These are phyloP conservation scores for Anthophora plumipes DNA, from an alignment of 2,888 invertebrate species.

Conservation along the genomic window DNA sequence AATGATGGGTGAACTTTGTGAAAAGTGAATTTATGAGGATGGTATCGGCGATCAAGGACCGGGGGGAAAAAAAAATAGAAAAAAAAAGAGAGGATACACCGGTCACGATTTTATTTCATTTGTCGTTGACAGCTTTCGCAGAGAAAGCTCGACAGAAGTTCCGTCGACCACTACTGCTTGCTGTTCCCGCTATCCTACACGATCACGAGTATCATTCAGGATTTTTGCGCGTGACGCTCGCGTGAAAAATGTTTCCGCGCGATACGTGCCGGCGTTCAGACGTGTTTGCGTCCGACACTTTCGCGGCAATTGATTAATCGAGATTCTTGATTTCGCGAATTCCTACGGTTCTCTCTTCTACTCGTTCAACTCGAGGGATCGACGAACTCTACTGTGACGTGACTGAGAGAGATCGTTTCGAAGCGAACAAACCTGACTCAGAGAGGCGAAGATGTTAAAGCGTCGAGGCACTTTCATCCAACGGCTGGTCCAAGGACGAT, in stretches of 20 bases:
- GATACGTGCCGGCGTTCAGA: conserved; percentile 31
- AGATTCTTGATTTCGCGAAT: conserved; percentile 16
- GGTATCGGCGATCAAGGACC: conserved; percentile 2
- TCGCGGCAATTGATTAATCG: conserved; percentile 43
- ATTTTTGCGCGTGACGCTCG: conserved; percentile 46
- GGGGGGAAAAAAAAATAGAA: too few relatives aligned
- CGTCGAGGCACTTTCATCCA: conserved; percentile 41
- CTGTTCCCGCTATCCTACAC: conserved; percentile 36
- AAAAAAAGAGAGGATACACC: conserved; percentile 14
- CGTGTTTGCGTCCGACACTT: background rate
- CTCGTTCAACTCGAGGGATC: background rate
- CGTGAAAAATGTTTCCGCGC: conserved; percentile 40
- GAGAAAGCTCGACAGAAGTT: conserved; percentile 51
- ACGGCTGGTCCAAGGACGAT: conserved; percentile 53
- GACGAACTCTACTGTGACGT: background rate
- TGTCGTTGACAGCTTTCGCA: conserved; percentile 51
- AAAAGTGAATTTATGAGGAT: conserved; percentile 1
- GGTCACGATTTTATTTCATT: conserved; percentile 56
- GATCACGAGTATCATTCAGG: conserved; percentile 40
- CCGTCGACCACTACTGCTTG: conserved; percentile 21
- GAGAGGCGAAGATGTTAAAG: background rate
- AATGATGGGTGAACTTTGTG: too few relatives aligned
- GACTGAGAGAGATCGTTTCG: background rate
- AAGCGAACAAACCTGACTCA: background rate
- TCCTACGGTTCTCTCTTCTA: background rate